Base-by-base conservation (phyloP, 2,797 vertebrate genomes). In the Acanthopagrus latus region DNA sequence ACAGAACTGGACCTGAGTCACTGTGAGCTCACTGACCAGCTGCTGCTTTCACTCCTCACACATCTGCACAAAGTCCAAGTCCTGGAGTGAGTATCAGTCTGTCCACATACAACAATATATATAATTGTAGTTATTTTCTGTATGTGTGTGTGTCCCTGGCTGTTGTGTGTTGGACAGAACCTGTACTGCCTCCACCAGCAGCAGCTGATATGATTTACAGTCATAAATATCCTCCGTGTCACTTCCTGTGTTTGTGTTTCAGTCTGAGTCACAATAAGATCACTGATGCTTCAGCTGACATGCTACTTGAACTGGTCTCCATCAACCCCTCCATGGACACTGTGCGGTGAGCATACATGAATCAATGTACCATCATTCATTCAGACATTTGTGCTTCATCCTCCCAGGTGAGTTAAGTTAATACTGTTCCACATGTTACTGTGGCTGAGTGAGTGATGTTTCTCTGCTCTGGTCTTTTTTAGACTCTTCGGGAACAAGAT, bases 1-100 rank as follows among this genome's bases (percentile, higher is more conserved):
- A 78, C 64, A 38, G 89, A 92, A 73, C 90, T 93, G 82, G 87
- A 94, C 85, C 88, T 94, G 63, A 93, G 91, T 67, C 81, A 93
- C 88, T 91, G 93, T 47, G 72, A 81, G 56, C 86, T 94, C 65
- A 87, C 76, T 14, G 86, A 92, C 74, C 56, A 82, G 25, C 81
- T 81, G 60, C 78, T 93, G 72, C 27, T 80, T 41, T 63, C 56
- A 4, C 80, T 92, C 70, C 67, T 70, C 47, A 20, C 73, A 59
- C 79, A 88, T n/a, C 89, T 92, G 83, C 83, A 92, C 85, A 94
- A 92, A 88, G 82, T 77, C 1, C 74, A 83, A 51, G 81, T 78
- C 62, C 79, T 94, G 41, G 91, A 93, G 92, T 93, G 72, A 93
- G 88, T 82, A 18, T 47, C 38, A 10, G 7, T 64, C 33, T 14